A percentile compares a stretch with the other conserved stretches of the same genome.
These are phyloP conservation scores for Chrysoperla carnea DNA, from an alignment of 1,140 invertebrate genomes.

Conservation along the genomic window DNA sequence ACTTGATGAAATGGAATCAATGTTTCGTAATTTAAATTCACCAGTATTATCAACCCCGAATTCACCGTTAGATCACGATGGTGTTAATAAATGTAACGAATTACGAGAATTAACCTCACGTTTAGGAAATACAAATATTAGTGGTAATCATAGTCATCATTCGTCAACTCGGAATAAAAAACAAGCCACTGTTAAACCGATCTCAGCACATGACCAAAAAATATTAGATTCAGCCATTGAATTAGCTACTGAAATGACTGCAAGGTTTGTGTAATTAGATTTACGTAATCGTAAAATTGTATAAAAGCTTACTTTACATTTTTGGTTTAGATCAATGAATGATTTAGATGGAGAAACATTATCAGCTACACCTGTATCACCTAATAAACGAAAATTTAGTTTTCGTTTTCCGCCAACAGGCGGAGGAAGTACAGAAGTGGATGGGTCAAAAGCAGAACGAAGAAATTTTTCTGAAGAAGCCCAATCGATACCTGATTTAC, in stretches of 20 bases:
- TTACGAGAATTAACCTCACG: slow-evolving; percentile 48
- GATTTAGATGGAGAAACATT: slow-evolving; percentile 52
- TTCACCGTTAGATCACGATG: slow-evolving; percentile 39
- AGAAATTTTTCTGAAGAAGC: slow-evolving; percentile 81
- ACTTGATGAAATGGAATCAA: slow-evolving; percentile 89
- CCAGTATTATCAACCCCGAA: slow-evolving; percentile 16
- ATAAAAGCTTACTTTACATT: neutral
- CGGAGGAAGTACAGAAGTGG: slow-evolving; percentile 23
- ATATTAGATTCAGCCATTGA: slow-evolving; percentile 88
- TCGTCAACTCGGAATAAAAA: slow-evolving; percentile 45
- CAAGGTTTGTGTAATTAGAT: slow-evolving; percentile 27
- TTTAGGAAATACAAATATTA: slow-evolving; percentile 14
- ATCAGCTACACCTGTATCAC: slow-evolving; percentile 52
- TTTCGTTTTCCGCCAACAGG: slow-evolving; percentile 56
- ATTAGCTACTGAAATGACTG: slow-evolving; percentile 82
- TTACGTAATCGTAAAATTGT: neutral
- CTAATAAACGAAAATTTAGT: slow-evolving; percentile 70
- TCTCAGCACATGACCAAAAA: slow-evolving; percentile 83
- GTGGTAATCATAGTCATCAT: slow-evolving; percentile 15
- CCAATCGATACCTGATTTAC: slow-evolving; percentile 74
- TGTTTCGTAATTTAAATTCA: slow-evolving; percentile 42
- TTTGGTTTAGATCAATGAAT: slow-evolving; percentile 50
- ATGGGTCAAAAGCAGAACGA: slow-evolving; percentile 45
- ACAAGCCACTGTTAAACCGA: slow-evolving; percentile 73
- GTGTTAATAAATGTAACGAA: slow-evolving; percentile 52